phyloP scores from a whole-genome alignment of 2,888 invertebrate genomes.

The Eucera pruinosa region DNA sequence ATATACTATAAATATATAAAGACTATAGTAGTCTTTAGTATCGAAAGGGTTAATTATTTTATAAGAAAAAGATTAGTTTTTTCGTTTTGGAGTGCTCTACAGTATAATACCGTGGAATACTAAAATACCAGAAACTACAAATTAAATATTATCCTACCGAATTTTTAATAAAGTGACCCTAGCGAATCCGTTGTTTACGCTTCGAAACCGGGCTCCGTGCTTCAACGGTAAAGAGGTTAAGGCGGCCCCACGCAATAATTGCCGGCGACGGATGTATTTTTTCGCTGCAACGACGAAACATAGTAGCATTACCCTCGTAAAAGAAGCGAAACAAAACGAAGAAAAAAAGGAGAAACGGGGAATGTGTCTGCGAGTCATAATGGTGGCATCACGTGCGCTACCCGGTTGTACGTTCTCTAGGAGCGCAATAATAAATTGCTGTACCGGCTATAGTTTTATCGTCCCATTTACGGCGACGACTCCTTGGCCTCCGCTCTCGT shows the following conservation, averaged over 20 bases:
- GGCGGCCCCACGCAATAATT: conserved; percentile 48
- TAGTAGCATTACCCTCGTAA: conserved; percentile 60
- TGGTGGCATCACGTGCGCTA: conserved; percentile 59
- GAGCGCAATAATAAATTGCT: conserved; percentile 69
- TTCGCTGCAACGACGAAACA: conserved; percentile 57
- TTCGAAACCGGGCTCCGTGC: too few species aligned
- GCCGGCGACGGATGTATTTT: conserved; percentile 36
- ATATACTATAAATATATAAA: too few species aligned
- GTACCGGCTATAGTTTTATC: conserved; percentile 69
- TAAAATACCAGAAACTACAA: too few species aligned
- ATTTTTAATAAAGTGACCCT: too few species aligned
- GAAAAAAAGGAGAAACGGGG: background rate
- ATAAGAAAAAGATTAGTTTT: too few species aligned
- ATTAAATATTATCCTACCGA: too few species aligned
- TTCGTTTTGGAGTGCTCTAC: too few species aligned
- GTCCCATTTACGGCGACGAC: conserved; percentile 62
- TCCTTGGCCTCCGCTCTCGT: conserved; percentile 40
- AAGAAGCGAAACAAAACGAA: conserved; percentile 5
- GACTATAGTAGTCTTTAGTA: too few species aligned
- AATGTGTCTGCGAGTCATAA: conserved; percentile 45
- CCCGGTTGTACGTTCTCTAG: conserved; percentile 33
- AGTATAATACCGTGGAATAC: too few species aligned
- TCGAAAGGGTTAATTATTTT: too few species aligned
- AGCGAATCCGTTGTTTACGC: too few species aligned
- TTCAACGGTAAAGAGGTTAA: too few species aligned